Evolutionary conservation across 2,113 vertebrate species (phyloP).

Genomic region (Macrotus californicus): DNA sequence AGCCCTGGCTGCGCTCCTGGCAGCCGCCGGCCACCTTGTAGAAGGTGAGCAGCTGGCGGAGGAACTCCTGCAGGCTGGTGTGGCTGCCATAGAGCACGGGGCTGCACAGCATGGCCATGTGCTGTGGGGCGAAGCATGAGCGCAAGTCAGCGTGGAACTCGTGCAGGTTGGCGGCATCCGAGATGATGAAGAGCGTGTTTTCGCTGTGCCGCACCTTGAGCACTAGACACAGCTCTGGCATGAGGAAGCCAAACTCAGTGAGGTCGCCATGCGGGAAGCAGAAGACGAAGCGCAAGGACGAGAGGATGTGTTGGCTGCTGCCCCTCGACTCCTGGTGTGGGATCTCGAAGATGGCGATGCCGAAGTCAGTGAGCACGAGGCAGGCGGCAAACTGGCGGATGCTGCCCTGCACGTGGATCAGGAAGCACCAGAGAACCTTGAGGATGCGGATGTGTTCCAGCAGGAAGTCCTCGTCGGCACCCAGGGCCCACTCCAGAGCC

Average conservation of each 20-base stretch:
- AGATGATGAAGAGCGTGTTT: conserved; percentile 84
- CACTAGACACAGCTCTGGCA: conserved; percentile 87
- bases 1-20: conserved; percentile 82
- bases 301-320: conserved; percentile 80
- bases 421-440: conserved; percentile 89
- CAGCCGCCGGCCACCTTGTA: conserved; percentile 88
- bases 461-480: conserved; percentile 45
- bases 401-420: conserved; percentile 83
- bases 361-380: conserved; percentile 84
- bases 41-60: conserved; percentile 85
- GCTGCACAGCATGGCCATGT: conserved; percentile 69
- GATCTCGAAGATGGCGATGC: conserved; percentile 85
- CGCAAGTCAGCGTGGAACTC: conserved; percentile 81
- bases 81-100: conserved; percentile 68
- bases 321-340: conserved; percentile 73
- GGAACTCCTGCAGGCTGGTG: conserved; percentile 82
- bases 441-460: conserved; percentile 75
- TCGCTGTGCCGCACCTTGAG: conserved; percentile 79
- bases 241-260: conserved; percentile 80
- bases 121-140: conserved; percentile 62
- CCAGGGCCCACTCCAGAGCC: conserved; percentile 73
- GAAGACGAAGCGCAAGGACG: conserved; percentile 80
- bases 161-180: conserved; percentile 83
- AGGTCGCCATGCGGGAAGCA: conserved; percentile 84
- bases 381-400: conserved; percentile 87